Conservation (phyloP, 2,797 vertebrate genomes). For the Geotrypetes seraphini region DNA sequence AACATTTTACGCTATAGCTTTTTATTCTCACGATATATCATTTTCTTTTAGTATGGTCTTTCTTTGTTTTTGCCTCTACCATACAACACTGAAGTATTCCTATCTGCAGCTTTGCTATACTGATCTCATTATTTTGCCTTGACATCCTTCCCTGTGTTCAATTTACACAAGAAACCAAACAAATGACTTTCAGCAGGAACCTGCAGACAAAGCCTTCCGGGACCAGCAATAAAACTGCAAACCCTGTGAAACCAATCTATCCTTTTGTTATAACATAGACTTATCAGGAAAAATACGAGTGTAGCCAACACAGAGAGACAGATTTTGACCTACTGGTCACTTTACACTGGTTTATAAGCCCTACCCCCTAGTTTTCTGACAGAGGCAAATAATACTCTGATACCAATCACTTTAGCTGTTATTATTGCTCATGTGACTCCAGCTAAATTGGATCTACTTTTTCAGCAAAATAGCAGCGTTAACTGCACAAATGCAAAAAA, state of each 20-base stretch:
- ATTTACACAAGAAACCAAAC: constrained; percentile 19
- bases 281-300: constrained; percentile 16
- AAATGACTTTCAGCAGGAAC: constrained; percentile 2
- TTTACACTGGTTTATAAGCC: constrained; percentile 19
- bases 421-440: too few relatives aligned
- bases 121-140: neutral
- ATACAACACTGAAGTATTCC: too few relatives aligned
- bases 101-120: too few relatives aligned
- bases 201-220: constrained; percentile 8
- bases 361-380: too few relatives aligned
- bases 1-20: neutral
- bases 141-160: constrained; percentile 2
- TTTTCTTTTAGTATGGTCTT: too few relatives aligned
- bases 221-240: constrained; percentile 25
- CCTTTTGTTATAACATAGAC: constrained; percentile 13
- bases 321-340: constrained; percentile 15
- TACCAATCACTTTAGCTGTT: too few relatives aligned
- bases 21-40: too few relatives aligned
- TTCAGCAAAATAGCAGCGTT: too few relatives aligned
- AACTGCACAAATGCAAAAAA: too few relatives aligned
- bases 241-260: constrained; percentile 20
- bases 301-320: constrained; percentile 19
- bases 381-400: too few relatives aligned
- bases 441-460: too few relatives aligned
- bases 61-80: too few relatives aligned